phyloP scores from a whole-genome alignment of 1,140 invertebrate species.

The Caenorhabditis inopinata region DNA sequence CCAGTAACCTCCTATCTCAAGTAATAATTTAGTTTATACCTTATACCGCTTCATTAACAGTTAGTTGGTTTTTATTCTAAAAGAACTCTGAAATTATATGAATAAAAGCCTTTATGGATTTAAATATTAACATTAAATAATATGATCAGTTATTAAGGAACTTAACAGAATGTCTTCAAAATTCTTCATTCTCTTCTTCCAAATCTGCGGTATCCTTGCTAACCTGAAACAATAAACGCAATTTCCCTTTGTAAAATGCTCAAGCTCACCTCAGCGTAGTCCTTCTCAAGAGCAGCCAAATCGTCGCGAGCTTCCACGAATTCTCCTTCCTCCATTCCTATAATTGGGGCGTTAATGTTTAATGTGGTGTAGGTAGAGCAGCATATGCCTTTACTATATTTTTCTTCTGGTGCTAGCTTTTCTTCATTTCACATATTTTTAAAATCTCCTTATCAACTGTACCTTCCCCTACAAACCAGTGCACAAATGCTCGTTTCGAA shows the following conservation, averaged over 20 bases:
- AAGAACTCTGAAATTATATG: no score
- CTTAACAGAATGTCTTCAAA: no score
- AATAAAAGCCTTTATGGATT: no score
- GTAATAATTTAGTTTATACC: no score
- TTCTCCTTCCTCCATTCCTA: slow-evolving; percentile 78
- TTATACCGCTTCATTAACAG: no score
- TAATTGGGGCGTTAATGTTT: neutral
- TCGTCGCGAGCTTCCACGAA: slow-evolving; percentile 83
- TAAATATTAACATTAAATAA: no score
- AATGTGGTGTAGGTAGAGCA: no score
- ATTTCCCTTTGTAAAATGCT: neutral
- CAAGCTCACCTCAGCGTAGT: neutral
- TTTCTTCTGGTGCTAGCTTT: no score
- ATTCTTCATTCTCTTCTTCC: slow-evolving; percentile 14
- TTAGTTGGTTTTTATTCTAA: no score
- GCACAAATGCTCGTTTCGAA: slow-evolving; percentile 79
- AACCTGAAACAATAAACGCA: neutral
- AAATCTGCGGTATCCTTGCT: neutral
- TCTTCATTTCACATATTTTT: neutral
- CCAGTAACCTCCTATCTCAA: no score
- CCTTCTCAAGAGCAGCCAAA: slow-evolving; percentile 70
- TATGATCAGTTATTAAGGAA: no score
- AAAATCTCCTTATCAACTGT: neutral
- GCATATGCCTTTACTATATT: no score
- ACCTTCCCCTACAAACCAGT: slow-evolving; percentile 79